Evolutionary conservation across 2,113 vertebrate species (phyloP).

Genomic region (Origma solitaria): DNA sequence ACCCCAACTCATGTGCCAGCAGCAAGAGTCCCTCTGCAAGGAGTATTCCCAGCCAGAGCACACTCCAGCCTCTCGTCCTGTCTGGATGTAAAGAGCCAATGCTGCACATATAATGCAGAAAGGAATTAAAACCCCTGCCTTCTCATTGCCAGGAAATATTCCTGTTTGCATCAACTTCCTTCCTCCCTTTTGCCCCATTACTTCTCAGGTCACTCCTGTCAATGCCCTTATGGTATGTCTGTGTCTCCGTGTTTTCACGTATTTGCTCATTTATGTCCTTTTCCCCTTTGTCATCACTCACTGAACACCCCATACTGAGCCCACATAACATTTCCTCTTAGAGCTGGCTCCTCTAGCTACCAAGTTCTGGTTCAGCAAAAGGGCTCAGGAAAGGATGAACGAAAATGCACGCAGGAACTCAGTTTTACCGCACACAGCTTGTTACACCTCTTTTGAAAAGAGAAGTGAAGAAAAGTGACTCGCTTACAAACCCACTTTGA

Average conservation of each 20-base stretch:
- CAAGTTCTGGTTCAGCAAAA: not conserved
- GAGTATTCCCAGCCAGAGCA: not conserved
- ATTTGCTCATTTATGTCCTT: not conserved
- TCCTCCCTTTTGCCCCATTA: not conserved
- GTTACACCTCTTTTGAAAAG: not conserved
- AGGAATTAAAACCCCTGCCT: not conserved
- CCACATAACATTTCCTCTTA: not conserved
- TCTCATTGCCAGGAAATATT: not conserved
- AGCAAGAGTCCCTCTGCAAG: fast-evolving
- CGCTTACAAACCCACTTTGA: not conserved
- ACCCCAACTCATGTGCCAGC: not conserved
- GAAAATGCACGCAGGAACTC: not conserved
- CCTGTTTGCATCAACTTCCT: not conserved
- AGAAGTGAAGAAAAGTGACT: conserved; percentile 2
- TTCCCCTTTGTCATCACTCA: not conserved
- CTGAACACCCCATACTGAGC: not conserved
- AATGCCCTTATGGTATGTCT: not conserved
- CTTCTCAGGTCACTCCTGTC: not conserved
- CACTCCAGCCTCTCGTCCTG: not conserved
- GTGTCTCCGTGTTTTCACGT: not conserved
- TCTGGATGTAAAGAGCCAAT: not conserved
- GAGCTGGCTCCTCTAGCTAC: not conserved
- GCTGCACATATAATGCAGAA: not conserved
- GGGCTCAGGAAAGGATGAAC: not conserved
- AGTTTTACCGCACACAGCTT: not conserved